Evolutionary conservation across 2,113 vertebrate species (phyloP).

Genomic region (Damaliscus lunatus): DNA sequence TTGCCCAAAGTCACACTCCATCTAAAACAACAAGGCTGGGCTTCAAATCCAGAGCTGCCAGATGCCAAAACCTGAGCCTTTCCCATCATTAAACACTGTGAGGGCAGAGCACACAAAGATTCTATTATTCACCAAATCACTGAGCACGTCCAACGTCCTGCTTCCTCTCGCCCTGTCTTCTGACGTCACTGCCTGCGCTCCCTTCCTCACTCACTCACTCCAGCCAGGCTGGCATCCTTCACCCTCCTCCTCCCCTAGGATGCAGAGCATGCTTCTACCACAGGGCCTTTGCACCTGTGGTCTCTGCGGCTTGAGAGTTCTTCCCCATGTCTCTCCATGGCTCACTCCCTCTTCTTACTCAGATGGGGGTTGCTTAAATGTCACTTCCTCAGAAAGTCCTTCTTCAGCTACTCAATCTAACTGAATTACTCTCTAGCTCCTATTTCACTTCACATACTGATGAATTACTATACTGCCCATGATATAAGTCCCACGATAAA

Average conservation of each 20-base stretch:
- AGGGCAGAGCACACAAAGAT: neutral
- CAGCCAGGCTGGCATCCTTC: neutral
- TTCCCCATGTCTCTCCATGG: neutral
- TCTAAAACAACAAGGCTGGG: constrained; percentile 9
- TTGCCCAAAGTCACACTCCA: constrained; percentile 1
- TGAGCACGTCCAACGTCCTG: neutral
- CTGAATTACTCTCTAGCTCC: neutral
- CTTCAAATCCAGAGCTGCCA: constrained; percentile 19
- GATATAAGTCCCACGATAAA: neutral
- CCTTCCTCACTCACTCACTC: neutral
- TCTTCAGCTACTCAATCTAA: neutral
- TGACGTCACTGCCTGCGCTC: neutral
- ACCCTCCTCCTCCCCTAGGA: neutral
- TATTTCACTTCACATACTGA: neutral
- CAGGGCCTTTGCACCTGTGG: neutral
- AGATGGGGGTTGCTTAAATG: neutral
- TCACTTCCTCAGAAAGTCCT: neutral
- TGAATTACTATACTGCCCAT: neutral
- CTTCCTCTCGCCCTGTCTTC: neutral
- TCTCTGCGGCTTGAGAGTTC: neutral
- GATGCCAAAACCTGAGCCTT: neutral
- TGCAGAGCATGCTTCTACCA: neutral
- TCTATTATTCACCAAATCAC: neutral
- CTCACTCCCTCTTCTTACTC: neutral
- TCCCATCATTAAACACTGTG: neutral